Conservation (phyloP, 2,797 vertebrate species). For the Falco peregrinus region DNA sequence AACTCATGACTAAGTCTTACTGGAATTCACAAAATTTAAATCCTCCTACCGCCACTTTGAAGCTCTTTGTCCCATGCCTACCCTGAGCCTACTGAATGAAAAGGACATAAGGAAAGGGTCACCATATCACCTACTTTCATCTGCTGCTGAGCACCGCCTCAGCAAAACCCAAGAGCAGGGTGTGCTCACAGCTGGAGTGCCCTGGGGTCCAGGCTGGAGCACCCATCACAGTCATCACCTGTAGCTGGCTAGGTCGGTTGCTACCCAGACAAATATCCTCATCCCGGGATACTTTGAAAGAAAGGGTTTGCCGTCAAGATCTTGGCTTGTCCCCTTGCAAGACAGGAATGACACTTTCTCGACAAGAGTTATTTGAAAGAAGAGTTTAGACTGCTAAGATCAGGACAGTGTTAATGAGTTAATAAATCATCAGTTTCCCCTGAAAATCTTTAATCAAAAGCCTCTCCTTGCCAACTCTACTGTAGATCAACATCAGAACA, state of each 20-base stretch:
- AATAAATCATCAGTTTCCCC: neutral
- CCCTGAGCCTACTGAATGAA: neutral
- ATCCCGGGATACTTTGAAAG: neutral
- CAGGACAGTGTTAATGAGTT: neutral
- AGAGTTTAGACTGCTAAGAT: neutral
- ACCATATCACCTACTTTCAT: neutral
- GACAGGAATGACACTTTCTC: neutral
- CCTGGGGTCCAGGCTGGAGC: accelerated
- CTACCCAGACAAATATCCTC: neutral
- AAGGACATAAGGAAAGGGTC: neutral
- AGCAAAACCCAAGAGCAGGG: neutral
- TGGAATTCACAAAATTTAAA: neutral
- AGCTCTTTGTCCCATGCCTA: neutral
- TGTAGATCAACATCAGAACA: neutral
- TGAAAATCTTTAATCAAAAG: neutral
- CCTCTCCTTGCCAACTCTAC: accelerated
- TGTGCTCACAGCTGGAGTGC: neutral
- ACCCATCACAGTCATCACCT: neutral
- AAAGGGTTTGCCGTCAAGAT: neutral
- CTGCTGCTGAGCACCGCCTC: neutral
- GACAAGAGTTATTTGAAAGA: neutral
- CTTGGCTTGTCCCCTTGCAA: neutral
- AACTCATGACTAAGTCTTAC: neutral
- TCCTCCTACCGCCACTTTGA: neutral
- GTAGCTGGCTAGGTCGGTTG: neutral